These are phyloP conservation scores for Heptranchias perlo DNA, from an alignment of 2,113 vertebrate genomes.

Conservation along the genomic window DNA sequence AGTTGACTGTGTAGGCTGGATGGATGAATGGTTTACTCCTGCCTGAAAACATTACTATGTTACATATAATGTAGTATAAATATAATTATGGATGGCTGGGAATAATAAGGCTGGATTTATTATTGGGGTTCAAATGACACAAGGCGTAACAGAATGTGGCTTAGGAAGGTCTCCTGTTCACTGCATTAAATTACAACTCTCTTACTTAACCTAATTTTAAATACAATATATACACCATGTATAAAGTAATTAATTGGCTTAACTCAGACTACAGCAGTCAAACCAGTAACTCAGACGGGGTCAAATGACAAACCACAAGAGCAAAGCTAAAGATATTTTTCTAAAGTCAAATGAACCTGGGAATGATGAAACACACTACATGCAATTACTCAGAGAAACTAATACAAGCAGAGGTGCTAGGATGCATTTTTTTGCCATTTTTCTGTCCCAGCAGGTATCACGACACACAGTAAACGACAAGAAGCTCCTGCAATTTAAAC, in stretches of 20 bases:
- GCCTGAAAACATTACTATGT: not conserved
- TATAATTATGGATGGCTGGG: not conserved
- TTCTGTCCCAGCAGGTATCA: not conserved
- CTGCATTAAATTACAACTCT: not conserved
- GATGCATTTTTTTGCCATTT: not conserved
- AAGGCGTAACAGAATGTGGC: not conserved
- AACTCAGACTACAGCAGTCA: not conserved
- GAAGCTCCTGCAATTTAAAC: not conserved
- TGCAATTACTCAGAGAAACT: not conserved
- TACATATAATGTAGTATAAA: not conserved
- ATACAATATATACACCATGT: not conserved
- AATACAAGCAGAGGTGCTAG: not conserved
- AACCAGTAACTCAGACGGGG: not conserved
- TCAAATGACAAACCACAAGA: not conserved
- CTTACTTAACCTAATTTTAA: not conserved
- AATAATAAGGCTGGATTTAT: not conserved
- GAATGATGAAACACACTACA: not conserved
- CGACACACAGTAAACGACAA: not conserved
- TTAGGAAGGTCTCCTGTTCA: not conserved
- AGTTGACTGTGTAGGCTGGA: not conserved
- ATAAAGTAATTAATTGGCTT: slow-evolving; percentile 3
- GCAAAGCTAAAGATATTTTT: not conserved
- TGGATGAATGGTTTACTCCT: not conserved
- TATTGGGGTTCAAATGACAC: not conserved
- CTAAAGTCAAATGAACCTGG: not conserved